Base-by-base conservation (phyloP, 1,140 invertebrate species). In the Neodiprion virginianus region DNA sequence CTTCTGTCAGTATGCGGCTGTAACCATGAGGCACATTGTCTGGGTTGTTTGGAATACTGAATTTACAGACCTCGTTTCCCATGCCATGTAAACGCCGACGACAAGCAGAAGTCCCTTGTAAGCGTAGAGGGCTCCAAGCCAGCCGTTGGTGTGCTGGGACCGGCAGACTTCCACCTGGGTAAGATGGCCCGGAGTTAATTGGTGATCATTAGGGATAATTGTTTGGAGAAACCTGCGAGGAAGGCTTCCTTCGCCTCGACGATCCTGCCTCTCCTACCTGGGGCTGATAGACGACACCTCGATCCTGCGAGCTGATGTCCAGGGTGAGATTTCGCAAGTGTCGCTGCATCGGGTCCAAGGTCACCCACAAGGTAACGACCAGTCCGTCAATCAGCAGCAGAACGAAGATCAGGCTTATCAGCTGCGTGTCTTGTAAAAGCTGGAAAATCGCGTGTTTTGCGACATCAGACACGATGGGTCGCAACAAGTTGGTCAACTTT, bases 81-180 rank as follows among this genome's bases (percentile, higher is more conserved):
- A 99, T 0, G 98, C 98, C 92, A 99, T 95, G 88, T 98, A 99
- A 67, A 97, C 96, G 0, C 96, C 96, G 75, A 97, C 96, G 12
- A 96, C 91, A 0, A 98, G 89, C 10, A 97, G 88, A 1, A 97
- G 88, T 0, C 95, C 96, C 88, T 98, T 97, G 89, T 97, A 97
- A 48, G 93, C 93, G 85, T 97, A 97, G 11, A 98, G 90, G 0
- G 93, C 94, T 50, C 95, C 93, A 17, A 97, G 89, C 96, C 96
- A 98, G 48, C 94, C 94, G 69, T 93, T 93, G 8, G 94, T 96
- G 82, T 97, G 94, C 75, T 94, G 91, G 1, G 95, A 97, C 79
- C 92, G 91, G 85, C 96, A 98, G 12, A 96, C 93, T 87, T 96
- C 95, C 76, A 97, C 93, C 94, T 96, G 87, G 84, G 72, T 70